Percentiles rank a stretch among this genome's conserved stretches.
phyloP scores from a whole-genome alignment of 1,140 invertebrate species.

The Habropoda laboriosa region DNA sequence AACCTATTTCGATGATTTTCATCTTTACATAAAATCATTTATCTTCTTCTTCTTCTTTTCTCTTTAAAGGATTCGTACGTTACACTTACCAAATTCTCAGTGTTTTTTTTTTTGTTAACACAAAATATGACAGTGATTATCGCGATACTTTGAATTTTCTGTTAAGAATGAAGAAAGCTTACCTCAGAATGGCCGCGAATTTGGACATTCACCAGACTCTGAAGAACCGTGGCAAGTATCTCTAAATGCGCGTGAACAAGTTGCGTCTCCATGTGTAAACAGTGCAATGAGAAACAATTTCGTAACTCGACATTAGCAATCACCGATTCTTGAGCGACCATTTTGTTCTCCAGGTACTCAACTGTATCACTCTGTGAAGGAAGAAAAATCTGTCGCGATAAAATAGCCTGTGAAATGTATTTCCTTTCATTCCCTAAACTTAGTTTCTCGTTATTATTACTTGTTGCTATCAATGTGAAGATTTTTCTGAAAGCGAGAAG shows the following conservation, averaged over 20 bases:
- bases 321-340: constrained; percentile 87
- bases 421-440: too few relatives aligned
- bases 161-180: constrained; percentile 38
- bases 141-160: background rate
- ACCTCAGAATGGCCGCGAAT: constrained; percentile 86
- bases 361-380: constrained; percentile 84
- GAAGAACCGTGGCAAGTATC: constrained; percentile 85
- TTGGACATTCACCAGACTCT: constrained; percentile 84
- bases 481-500: background rate
- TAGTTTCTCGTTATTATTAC: too few relatives aligned
- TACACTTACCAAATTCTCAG: constrained; percentile 8
- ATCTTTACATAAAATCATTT: too few relatives aligned
- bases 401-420: background rate
- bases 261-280: constrained; percentile 88
- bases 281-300: constrained; percentile 87
- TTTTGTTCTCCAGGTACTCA: constrained; percentile 86
- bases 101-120: background rate
- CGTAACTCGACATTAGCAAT: constrained; percentile 87
- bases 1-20: background rate
- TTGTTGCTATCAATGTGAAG: background rate
- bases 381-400: background rate
- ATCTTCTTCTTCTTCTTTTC: background rate
- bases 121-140: background rate
- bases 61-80: background rate
- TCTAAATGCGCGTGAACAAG: constrained; percentile 87